Percentiles rank a stretch among this genome's conserved stretches.
These are phyloP conservation scores for Ceraclea dissimilis DNA, from an alignment of 2,888 invertebrate species.

Conservation along the genomic window DNA sequence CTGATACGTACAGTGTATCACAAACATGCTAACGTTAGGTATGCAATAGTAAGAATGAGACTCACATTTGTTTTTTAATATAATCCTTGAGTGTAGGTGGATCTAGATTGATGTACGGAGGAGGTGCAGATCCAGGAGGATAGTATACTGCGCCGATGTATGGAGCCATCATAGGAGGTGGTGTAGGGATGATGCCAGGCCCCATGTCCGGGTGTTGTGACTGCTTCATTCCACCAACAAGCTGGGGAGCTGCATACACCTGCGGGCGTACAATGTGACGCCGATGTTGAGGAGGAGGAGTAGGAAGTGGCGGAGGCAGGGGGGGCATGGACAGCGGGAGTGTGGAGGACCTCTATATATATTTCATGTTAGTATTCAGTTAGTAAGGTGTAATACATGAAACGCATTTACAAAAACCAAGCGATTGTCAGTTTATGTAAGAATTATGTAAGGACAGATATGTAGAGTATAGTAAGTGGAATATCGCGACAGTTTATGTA, in stretches of 20 bases:
- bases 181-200: background rate
- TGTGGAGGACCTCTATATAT: background rate
- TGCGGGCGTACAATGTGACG: conserved; percentile 29
- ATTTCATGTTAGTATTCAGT: too few species aligned
- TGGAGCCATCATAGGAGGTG: conserved; percentile 33
- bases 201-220: background rate
- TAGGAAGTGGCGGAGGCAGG: conserved; percentile 13
- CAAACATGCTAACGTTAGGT: too few species aligned
- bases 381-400: too few species aligned
- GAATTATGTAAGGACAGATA: too few species aligned
- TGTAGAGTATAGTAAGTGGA: too few species aligned
- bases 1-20: too few species aligned
- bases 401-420: too few species aligned
- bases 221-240: background rate
- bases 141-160: conserved; percentile 36
- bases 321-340: background rate
- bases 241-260: conserved; percentile 23
- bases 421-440: too few species aligned
- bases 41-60: too few species aligned
- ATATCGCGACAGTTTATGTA: too few species aligned
- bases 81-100: conserved; percentile 68
- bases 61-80: conserved; percentile 86
- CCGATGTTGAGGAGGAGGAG: background rate
- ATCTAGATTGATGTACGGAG: conserved; percentile 51
- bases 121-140: conserved; percentile 37